These are phyloP conservation scores for Enteromius afrohamiltoni DNA, from an alignment of 2,797 vertebrate genomes.

Conservation along the genomic window DNA sequence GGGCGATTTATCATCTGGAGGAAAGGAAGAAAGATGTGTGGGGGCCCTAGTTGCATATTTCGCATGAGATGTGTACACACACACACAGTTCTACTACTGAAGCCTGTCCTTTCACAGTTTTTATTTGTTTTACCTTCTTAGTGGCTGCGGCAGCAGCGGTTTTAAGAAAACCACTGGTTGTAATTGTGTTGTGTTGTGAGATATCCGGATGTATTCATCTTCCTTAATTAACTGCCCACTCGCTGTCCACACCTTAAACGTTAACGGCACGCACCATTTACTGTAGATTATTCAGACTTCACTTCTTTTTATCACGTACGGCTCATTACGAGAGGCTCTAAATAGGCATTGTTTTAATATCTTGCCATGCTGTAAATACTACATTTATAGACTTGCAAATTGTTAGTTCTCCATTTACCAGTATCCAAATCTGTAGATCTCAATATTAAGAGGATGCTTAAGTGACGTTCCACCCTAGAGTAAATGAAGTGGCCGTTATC, in stretches of 20 bases:
- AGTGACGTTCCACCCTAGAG: background rate
- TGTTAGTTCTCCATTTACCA: constrained; percentile 3
- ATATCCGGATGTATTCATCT: constrained; percentile 39
- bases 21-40: constrained; percentile 67
- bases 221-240: constrained; percentile 49
- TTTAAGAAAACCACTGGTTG: constrained; percentile 12
- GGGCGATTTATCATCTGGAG: constrained; percentile 82
- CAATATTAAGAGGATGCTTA: background rate
- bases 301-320: constrained; percentile 34
- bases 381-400: background rate
- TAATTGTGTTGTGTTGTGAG: constrained; percentile 43
- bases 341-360: constrained; percentile 15
- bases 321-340: constrained; percentile 33
- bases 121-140: constrained; percentile 17
- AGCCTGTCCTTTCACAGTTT: constrained; percentile 20
- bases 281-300: constrained; percentile 40
- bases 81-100: constrained; percentile 8
- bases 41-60: constrained; percentile 76
- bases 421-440: background rate
- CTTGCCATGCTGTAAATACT: background rate
- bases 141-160: constrained; percentile 21
- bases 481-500: constrained; percentile 21
- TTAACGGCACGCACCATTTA: constrained; percentile 54
- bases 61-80: constrained; percentile 64
- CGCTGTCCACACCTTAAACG: constrained; percentile 45